These are phyloP conservation scores for Actias luna DNA, from an alignment of 2,888 invertebrate genomes.

Conservation along the genomic window DNA sequence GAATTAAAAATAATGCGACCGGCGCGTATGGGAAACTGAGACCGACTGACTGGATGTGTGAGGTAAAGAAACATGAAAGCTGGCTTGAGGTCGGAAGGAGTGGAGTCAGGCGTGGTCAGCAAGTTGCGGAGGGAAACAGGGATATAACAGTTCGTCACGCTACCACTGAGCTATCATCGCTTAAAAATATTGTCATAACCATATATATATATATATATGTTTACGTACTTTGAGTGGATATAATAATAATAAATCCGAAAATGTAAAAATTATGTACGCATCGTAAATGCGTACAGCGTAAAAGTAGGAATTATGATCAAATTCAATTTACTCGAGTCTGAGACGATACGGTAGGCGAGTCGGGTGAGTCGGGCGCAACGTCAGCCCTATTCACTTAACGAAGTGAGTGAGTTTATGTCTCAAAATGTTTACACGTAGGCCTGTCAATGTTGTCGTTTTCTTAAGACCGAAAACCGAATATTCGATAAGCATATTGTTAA, in stretches of 20 bases:
- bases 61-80: too few species aligned
- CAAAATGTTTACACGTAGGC: constrained; percentile 15
- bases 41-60: too few species aligned
- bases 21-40: too few species aligned
- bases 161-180: too few species aligned
- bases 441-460: not conserved
- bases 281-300: constrained; percentile 11
- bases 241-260: not conserved
- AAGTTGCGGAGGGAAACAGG: too few species aligned
- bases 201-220: too few species aligned
- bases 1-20: too few species aligned
- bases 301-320: constrained; percentile 12
- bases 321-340: constrained; percentile 19
- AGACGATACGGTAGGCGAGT: constrained; percentile 16
- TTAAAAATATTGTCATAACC: too few species aligned
- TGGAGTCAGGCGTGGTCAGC: too few species aligned
- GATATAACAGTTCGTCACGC: too few species aligned
- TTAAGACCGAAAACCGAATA: not conserved
- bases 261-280: constrained; percentile 1
- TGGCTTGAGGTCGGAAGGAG: too few species aligned
- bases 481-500: not conserved
- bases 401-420: constrained; percentile 18
- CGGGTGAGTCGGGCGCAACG: not conserved
- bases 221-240: too few species aligned
- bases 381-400: constrained; percentile 22